Evolutionary conservation across 2,113 vertebrate genomes (phyloP).

Genomic region (Eublepharis macularius): DNA sequence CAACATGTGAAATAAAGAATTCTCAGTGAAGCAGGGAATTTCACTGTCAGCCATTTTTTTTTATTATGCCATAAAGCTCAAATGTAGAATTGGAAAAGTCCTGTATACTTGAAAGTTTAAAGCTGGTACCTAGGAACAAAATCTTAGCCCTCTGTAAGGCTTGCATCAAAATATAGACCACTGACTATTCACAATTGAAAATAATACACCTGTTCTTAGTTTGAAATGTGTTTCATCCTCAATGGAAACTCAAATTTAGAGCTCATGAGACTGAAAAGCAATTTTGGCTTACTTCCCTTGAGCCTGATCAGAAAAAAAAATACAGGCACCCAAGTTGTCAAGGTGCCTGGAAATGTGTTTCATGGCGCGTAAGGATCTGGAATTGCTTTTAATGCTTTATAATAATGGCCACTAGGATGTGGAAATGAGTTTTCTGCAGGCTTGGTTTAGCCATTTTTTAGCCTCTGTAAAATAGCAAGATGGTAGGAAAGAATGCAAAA

Average conservation of each 20-base stretch:
- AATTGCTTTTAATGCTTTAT: neutral
- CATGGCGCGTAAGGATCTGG: neutral
- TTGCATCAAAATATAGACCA: neutral
- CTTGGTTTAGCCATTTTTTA: neutral
- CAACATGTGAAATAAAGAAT: neutral
- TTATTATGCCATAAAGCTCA: neutral
- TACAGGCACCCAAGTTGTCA: neutral
- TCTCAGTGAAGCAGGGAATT: neutral
- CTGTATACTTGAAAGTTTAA: neutral
- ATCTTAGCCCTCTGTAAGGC: neutral
- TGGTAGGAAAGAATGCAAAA: too few relatives aligned
- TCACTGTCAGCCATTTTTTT: neutral
- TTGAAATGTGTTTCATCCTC: neutral
- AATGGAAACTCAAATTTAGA: neutral
- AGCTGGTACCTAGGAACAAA: neutral
- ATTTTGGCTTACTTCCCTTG: neutral
- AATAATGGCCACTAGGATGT: neutral
- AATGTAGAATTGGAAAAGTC: neutral
- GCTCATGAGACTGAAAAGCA: neutral
- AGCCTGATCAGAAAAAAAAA: neutral
- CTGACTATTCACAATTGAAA: neutral
- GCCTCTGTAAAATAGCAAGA: too few relatives aligned
- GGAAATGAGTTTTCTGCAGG: neutral
- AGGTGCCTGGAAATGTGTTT: neutral
- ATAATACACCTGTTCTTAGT: neutral